phyloP scores from a whole-genome alignment of 1,140 invertebrate genomes.

The Ceratosolen fusciceps region DNA sequence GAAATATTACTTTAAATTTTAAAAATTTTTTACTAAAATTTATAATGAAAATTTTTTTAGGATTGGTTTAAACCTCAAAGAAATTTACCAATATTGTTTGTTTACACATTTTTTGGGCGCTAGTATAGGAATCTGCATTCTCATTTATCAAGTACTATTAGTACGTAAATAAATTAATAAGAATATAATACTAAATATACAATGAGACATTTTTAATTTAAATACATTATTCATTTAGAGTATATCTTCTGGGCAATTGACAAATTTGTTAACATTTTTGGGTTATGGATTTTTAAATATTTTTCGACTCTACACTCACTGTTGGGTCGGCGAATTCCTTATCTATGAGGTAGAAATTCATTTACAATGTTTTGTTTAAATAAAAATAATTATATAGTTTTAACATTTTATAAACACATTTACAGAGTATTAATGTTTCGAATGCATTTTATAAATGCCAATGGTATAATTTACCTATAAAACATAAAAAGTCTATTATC shows the following conservation, averaged over 20 bases:
- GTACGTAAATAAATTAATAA: slow-evolving; percentile 38
- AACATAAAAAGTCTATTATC: slow-evolving; percentile 49
- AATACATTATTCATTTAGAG: slow-evolving; percentile 33
- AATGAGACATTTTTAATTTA: neutral
- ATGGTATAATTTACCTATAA: slow-evolving; percentile 51
- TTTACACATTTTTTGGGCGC: slow-evolving; percentile 48
- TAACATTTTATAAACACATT: slow-evolving; percentile 4
- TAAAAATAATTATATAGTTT: neutral
- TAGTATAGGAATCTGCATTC: slow-evolving; percentile 51
- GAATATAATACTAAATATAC: neutral
- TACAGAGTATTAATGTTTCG: slow-evolving; percentile 46
- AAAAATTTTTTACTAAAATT: neutral
- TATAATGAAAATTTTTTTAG: slow-evolving; percentile 35
- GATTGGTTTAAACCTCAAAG: slow-evolving; percentile 44
- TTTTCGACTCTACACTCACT: slow-evolving; percentile 51
- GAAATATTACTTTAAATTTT: neutral
- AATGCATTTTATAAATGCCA: slow-evolving; percentile 49
- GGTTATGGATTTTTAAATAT: slow-evolving; percentile 53
- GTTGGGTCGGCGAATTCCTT: slow-evolving; percentile 51
- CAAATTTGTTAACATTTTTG: slow-evolving; percentile 53
- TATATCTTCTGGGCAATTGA: slow-evolving; percentile 49
- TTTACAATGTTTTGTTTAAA: slow-evolving; percentile 4
- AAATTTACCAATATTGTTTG: slow-evolving; percentile 42
- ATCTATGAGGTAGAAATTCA: slow-evolving; percentile 49
- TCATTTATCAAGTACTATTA: slow-evolving; percentile 51